Evolutionary conservation across 1,140 invertebrate species (phyloP).

Genomic region (Ceratina australensis): DNA sequence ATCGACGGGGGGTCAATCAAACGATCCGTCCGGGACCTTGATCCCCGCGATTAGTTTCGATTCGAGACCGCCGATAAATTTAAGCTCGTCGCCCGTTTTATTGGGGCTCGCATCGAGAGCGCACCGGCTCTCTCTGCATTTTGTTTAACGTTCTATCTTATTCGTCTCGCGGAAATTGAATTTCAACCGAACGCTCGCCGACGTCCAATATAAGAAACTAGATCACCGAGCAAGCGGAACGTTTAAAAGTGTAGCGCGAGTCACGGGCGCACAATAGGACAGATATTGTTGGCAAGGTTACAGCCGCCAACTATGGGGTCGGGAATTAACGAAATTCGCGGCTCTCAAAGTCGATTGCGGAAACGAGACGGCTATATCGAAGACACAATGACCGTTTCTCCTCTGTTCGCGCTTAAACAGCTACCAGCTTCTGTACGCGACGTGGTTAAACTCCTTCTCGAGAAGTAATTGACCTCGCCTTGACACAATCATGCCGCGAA

Average conservation of each 20-base stretch:
- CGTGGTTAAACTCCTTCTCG: conserved; percentile 13
- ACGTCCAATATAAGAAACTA: conserved; percentile 10
- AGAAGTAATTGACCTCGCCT: conserved; percentile 45
- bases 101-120: background rate
- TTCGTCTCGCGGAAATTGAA: background rate
- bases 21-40: background rate
- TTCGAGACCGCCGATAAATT: background rate
- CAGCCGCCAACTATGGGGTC: conserved; percentile 4
- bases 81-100: background rate
- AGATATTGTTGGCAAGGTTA: conserved; percentile 19
- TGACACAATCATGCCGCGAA: conserved; percentile 30
- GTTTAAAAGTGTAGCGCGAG: background rate
- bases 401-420: no score
- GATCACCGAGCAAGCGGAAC: conserved; percentile 11
- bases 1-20: conserved; percentile 2
- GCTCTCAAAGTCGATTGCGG: background rate
- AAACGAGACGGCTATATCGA: background rate
- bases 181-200: background rate
- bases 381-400: no score
- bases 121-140: no score
- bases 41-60: no score
- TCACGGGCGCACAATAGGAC: background rate
- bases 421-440: no score
- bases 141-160: background rate
- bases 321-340: conserved; percentile 15